Evolutionary conservation across 2,888 invertebrate species (phyloP), one percentile per base, ranked within the genome.

Genomic region (Xanthostigma xanthostigma): DNA sequence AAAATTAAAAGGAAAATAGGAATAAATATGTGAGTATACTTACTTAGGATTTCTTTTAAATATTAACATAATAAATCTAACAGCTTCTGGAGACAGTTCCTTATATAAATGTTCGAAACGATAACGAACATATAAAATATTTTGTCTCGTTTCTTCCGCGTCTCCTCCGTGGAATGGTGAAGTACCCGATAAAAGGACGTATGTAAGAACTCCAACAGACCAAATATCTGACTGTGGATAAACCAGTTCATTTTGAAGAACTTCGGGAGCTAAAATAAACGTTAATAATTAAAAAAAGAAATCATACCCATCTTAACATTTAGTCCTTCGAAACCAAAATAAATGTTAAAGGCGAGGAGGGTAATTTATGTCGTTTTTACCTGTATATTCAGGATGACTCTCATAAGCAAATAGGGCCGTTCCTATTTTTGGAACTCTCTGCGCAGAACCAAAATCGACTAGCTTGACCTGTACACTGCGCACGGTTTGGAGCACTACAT

Each of bases 221-320:
- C 97, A 98, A 59, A 97, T 82, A 68, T 98, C 98, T 3, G 90
- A 86, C 64, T 91, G 89, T 2, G 86, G 86, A 65, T 82, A 87
- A 36, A 91, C 85, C 8, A 85, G 80, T 66, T 94, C 93, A 62
- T 90, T 86, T 62, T 80, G 80, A 44, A 93, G 69, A 53, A 93
- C 80, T 68, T 96, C 95, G 0, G 95, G 95, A 8, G 95, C 86
- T 78, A 69, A 55, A 63, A 60, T 49, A 46, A 36, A 49, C 46
- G 36, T 10, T 27, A 27, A 27, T 27, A 6, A 27, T 27, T 27
- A 27, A 27, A 27, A 27, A 27, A 27, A 27, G 27, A 27, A 27
- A 27, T 6, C 27, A 27, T 5, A 27, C 6, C 27, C 27, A 6
- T 6, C 27, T 27, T 6, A 27, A 27, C 6, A 27, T 27, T 27